These are phyloP conservation scores for Astatotilapia flaviijosephi DNA, from an alignment of 2,113 vertebrate species.

Conservation along the genomic window DNA sequence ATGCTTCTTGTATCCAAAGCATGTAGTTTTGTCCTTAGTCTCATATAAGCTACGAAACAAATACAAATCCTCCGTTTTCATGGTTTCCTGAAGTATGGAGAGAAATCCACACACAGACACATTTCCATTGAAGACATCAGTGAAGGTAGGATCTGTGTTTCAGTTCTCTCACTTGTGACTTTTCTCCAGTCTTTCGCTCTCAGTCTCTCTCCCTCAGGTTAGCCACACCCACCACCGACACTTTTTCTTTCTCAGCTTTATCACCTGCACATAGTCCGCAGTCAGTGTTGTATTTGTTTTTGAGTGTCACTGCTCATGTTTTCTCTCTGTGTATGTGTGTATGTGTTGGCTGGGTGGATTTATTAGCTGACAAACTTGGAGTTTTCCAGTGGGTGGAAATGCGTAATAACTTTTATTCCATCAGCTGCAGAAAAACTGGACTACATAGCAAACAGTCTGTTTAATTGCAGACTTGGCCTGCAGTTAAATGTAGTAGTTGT, in stretches of 20 bases:
- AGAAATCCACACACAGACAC: background rate
- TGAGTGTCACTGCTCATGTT: background rate
- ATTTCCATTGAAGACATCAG: background rate
- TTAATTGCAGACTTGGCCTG: background rate
- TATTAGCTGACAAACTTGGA: background rate
- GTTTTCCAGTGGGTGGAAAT: background rate
- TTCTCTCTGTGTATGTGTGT: background rate
- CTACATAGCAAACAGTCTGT: background rate
- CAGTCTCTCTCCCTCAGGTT: background rate
- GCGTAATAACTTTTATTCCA: background rate
- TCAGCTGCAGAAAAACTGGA: accelerated
- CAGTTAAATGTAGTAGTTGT: background rate
- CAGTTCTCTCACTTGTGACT: background rate
- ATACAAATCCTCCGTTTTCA: background rate
- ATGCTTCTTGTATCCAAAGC: background rate
- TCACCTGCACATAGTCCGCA: background rate
- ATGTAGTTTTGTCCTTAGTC: background rate
- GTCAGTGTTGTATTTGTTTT: background rate
- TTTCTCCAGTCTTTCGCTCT: background rate
- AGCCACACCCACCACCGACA: background rate
- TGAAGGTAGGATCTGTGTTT: background rate
- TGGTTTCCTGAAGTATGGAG: background rate
- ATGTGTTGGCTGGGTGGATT: background rate
- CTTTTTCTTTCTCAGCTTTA: background rate
- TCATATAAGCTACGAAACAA: background rate